These are phyloP conservation scores for Nemurella pictetii DNA, from an alignment of 2,888 invertebrate genomes.

Conservation along the genomic window DNA sequence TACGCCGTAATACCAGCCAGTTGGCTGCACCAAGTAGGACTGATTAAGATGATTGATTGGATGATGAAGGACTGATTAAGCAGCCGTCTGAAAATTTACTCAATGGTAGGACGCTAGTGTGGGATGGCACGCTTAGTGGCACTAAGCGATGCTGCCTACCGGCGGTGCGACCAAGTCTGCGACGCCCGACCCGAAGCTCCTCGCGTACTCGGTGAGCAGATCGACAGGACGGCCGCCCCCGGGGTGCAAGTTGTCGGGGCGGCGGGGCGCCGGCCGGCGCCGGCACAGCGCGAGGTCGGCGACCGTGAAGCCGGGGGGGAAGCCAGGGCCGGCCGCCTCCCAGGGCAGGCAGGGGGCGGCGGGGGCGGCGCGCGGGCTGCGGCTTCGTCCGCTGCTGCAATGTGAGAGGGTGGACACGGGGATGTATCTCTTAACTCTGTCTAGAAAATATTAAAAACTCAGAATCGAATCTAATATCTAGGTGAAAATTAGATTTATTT, in stretches of 20 bases:
- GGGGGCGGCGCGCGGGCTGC: not conserved
- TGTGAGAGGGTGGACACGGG: too few relatives aligned
- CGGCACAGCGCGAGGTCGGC: slow-evolving; percentile 58
- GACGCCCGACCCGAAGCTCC: slow-evolving; percentile 48
- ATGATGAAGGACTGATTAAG: too few relatives aligned
- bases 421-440: too few relatives aligned
- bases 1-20: too few relatives aligned
- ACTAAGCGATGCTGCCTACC: not conserved
- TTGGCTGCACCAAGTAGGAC: too few relatives aligned
- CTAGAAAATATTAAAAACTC: too few relatives aligned
- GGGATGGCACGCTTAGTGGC: not conserved
- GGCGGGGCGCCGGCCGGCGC: slow-evolving; percentile 50
- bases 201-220: slow-evolving; percentile 51
- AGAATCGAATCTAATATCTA: too few relatives aligned
- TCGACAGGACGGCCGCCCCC: slow-evolving; percentile 50
- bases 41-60: too few relatives aligned
- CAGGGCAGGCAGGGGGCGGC: not conserved
- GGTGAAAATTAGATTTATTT: too few relatives aligned
- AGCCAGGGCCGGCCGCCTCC: slow-evolving; percentile 42
- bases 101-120: not conserved
- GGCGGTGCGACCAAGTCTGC: too few relatives aligned
- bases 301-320: slow-evolving; percentile 58
- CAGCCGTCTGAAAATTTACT: too few relatives aligned
- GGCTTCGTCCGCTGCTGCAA: too few relatives aligned
- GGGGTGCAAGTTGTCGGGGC: slow-evolving; percentile 49